Percentiles rank a stretch among this genome's conserved stretches.
Conservation (phyloP, 2,113 vertebrate genomes). For the Bombycilla garrulus region DNA sequence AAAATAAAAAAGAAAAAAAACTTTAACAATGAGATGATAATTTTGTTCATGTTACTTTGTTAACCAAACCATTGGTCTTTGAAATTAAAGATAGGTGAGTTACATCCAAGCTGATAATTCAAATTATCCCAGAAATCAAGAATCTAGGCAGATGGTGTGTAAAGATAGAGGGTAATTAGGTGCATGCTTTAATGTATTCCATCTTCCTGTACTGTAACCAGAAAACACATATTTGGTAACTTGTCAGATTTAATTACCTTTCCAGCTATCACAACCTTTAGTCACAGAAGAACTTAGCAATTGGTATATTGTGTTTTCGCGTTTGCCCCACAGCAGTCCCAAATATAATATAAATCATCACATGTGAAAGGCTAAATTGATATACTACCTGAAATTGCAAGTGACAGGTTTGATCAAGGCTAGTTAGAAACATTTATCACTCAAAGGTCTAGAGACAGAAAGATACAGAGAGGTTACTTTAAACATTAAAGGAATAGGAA, state of each 20-base stretch:
- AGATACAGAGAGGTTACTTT: conserved; percentile 69
- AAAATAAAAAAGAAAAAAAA: too few species aligned
- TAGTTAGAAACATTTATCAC: conserved; percentile 72
- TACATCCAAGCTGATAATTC: conserved; percentile 61
- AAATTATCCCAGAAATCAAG: conserved; percentile 33
- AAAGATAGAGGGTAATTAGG: conserved; percentile 47
- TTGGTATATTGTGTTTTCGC: conserved; percentile 44
- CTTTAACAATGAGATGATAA: conserved; percentile 48
- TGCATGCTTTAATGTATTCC: conserved; percentile 19
- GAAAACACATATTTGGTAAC: conserved; percentile 50
- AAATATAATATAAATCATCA: conserved; percentile 69
- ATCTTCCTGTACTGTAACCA: conserved; percentile 31
- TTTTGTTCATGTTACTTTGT: conserved; percentile 60
- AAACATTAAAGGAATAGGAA: conserved; percentile 68
- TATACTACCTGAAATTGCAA: conserved; percentile 72
- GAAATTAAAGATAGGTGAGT: conserved; percentile 68
- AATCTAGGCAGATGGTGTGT: conserved; percentile 42
- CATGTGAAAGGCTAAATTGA: conserved; percentile 67
- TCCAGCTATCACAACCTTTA: conserved; percentile 14
- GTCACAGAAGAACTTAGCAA: conserved; percentile 33
- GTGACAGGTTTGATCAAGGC: conserved; percentile 77
- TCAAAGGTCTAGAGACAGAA: conserved; percentile 69
- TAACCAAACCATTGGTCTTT: conserved; percentile 67
- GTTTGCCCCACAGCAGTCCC: conserved; percentile 43
- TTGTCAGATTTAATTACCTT: conserved; percentile 63